Evolutionary conservation across 2,113 vertebrate species (phyloP).

Genomic region (Pterophyllum scalare): DNA sequence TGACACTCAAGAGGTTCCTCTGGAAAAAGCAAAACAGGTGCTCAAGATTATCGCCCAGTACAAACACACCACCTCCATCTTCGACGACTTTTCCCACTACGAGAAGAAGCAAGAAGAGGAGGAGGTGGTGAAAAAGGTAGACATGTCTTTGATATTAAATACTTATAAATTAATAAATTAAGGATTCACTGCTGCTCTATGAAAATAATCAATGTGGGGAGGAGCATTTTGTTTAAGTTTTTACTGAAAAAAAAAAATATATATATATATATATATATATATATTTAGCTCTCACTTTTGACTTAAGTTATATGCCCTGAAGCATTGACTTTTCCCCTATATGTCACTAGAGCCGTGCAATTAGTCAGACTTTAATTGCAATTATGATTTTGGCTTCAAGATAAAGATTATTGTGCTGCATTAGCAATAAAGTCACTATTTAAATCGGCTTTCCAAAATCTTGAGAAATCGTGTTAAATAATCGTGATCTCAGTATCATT

Average conservation of each 20-base stretch:
- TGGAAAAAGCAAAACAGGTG: conserved; percentile 98
- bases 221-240: neutral
- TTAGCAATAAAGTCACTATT: neutral
- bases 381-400: neutral
- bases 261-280: too few species aligned
- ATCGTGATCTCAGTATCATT: neutral
- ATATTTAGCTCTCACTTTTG: neutral
- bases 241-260: too few species aligned
- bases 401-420: neutral
- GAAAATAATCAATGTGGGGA: neutral
- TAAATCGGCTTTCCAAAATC: neutral
- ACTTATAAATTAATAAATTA: neutral
- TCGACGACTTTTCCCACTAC: conserved; percentile 99
- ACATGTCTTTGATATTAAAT: neutral
- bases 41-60: conserved; percentile 96
- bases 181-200: neutral
- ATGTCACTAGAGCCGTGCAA: neutral
- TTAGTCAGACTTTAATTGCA: neutral
- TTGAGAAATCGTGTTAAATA: neutral
- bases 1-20: conserved; percentile 98
- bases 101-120: conserved; percentile 99
- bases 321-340: neutral
- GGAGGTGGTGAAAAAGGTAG: conserved; percentile 97
- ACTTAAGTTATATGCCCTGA: neutral
- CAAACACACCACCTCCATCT: conserved; percentile 99